phyloP scores from a whole-genome alignment of 2,888 invertebrate genomes.

The Carcina quercana region DNA sequence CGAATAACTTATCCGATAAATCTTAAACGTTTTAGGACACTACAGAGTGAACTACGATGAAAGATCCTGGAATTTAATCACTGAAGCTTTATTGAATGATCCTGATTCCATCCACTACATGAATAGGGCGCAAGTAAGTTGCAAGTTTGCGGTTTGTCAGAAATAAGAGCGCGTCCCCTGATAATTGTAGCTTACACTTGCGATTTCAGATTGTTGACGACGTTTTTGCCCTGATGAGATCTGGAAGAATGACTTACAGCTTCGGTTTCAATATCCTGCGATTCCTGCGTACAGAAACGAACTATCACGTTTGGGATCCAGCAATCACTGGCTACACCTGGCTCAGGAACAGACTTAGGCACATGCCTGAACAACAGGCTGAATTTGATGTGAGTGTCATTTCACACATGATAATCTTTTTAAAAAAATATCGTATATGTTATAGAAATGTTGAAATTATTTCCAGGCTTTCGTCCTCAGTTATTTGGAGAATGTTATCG shows the following conservation, averaged over 20 bases:
- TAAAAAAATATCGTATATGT: no score
- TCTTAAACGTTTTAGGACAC: constrained; percentile 59
- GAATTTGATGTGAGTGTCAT: constrained; percentile 56
- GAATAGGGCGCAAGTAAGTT: constrained; percentile 82
- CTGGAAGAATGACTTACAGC: constrained; percentile 35
- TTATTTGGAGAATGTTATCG: constrained; percentile 46
- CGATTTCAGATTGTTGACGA: constrained; percentile 52
- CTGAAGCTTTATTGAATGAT: constrained; percentile 40
- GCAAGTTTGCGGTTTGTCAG: background rate
- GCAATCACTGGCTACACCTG: constrained; percentile 55
- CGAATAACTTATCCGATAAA: background rate
- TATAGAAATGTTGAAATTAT: constrained; percentile 2
- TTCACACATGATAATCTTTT: no score
- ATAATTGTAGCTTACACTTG: background rate
- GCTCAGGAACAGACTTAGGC: constrained; percentile 51
- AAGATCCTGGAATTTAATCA: constrained; percentile 71
- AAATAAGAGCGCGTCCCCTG: background rate
- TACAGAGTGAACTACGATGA: constrained; percentile 80
- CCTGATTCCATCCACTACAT: constrained; percentile 73
- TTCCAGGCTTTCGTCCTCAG: constrained; percentile 41
- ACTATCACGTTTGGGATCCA: constrained; percentile 58
- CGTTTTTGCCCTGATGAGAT: constrained; percentile 56
- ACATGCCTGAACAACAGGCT: constrained; percentile 42
- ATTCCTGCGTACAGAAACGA: constrained; percentile 46
- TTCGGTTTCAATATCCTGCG: constrained; percentile 52